These are phyloP conservation scores for Sternotherus odoratus DNA, from an alignment of 2,797 vertebrate genomes.

Conservation along the genomic window DNA sequence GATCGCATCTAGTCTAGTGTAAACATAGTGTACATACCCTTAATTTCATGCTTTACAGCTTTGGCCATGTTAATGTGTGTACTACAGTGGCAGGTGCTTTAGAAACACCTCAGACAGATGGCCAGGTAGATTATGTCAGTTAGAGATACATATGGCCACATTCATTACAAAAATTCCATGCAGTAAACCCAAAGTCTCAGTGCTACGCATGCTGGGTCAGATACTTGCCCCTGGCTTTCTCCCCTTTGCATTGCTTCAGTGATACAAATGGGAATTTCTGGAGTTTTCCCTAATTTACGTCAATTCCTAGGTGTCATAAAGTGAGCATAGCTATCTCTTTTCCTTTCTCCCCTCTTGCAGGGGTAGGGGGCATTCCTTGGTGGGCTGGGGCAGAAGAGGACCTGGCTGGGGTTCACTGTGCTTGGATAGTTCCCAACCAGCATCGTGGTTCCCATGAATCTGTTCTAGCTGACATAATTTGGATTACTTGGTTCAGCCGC, in stretches of 20 bases:
- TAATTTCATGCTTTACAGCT: not conserved
- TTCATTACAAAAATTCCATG: not conserved
- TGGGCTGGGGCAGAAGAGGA: not conserved
- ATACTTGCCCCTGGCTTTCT: not conserved
- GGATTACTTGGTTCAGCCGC: not conserved
- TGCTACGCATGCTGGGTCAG: not conserved
- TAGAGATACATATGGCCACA: not conserved
- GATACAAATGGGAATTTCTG: not conserved
- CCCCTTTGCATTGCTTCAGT: not conserved
- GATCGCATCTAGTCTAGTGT: too few species aligned
- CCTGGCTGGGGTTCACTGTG: not conserved
- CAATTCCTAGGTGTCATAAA: not conserved
- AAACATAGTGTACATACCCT: too few species aligned
- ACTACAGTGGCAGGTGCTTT: not conserved
- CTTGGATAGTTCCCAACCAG: accelerated
- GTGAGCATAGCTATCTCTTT: not conserved
- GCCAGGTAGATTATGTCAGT: not conserved
- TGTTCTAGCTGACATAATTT: accelerated
- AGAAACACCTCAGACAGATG: not conserved
- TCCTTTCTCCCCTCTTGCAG: accelerated
- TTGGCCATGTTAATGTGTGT: not conserved
- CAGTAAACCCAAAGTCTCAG: not conserved
- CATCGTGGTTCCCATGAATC: accelerated
- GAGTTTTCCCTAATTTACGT: not conserved
- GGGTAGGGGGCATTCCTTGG: not conserved